Conservation (phyloP, 1,140 invertebrate genomes). For the Ridgeia piscesae region DNA sequence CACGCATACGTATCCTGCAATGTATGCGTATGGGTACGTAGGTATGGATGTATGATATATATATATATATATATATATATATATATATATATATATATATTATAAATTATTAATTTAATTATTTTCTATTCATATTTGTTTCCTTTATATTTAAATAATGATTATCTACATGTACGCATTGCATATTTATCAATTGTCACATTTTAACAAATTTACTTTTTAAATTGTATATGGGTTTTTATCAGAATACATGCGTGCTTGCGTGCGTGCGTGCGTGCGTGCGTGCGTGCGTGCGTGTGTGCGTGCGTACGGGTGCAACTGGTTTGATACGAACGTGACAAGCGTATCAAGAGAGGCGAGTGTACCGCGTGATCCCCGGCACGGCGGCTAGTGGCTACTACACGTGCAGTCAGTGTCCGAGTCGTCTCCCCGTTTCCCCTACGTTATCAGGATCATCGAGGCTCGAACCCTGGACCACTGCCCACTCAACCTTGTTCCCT, state of each 20-base stretch:
- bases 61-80: too few species aligned
- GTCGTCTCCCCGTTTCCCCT: conserved; percentile 58
- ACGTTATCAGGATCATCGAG: conserved; percentile 83
- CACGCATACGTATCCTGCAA: background rate
- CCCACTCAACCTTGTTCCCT: conserved; percentile 87
- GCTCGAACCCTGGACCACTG: conserved; percentile 70
- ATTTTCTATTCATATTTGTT: too few species aligned
- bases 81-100: too few species aligned
- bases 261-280: background rate
- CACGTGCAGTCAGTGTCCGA: background rate
- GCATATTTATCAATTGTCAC: too few species aligned
- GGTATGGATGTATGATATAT: too few species aligned
- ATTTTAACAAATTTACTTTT: too few species aligned
- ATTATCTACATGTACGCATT: too few species aligned
- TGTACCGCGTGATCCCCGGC: background rate
- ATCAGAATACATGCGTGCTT: background rate
- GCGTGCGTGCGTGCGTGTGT: background rate
- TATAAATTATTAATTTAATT: too few species aligned
- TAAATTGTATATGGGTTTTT: too few species aligned
- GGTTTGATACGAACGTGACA: background rate
- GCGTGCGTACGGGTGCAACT: background rate
- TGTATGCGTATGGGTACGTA: too few species aligned
- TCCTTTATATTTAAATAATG: too few species aligned
- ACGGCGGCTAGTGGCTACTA: background rate
- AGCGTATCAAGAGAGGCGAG: background rate